phyloP scores from a whole-genome alignment of 1,140 invertebrate species.

The Propsilocerus akamusi region DNA sequence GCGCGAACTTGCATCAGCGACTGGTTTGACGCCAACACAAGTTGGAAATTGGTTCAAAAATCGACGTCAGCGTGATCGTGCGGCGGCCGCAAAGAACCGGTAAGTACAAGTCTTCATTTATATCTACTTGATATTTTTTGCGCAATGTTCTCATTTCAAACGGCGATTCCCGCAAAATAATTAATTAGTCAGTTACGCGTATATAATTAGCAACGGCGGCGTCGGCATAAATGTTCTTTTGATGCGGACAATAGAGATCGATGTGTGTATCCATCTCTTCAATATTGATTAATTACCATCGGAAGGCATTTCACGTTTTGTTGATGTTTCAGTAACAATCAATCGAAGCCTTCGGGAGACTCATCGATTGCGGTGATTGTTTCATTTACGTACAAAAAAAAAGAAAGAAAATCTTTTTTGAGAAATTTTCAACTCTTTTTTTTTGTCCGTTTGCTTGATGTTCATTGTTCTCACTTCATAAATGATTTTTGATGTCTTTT shows the following conservation, averaged over 20 bases:
- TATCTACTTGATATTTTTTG: neutral
- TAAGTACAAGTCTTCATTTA: slow-evolving; percentile 29
- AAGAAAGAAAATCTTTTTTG: too few relatives aligned
- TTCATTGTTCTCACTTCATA: too few relatives aligned
- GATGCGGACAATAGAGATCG: neutral
- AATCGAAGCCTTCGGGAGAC: too few relatives aligned
- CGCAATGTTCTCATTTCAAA: neutral
- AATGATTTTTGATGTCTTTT: too few relatives aligned
- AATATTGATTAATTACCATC: slow-evolving; percentile 4
- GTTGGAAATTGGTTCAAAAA: slow-evolving; percentile 99
- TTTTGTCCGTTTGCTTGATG: too few relatives aligned
- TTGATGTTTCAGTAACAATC: too few relatives aligned
- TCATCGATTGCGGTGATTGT: too few relatives aligned
- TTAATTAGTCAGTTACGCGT: neutral
- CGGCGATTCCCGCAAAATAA: neutral
- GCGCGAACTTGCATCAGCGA: slow-evolving; percentile 88
- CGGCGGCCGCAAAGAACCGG: slow-evolving; percentile 98
- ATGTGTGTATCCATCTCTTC: neutral
- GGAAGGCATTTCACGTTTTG: too few relatives aligned
- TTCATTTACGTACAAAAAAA: too few relatives aligned
- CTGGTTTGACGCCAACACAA: slow-evolving; percentile 95
- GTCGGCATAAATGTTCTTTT: neutral
- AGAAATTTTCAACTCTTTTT: too few relatives aligned
- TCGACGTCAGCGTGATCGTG: slow-evolving; percentile 88
- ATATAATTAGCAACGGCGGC: neutral